Conservation (phyloP, 2,797 vertebrate genomes). For the Rhinoraja longicauda region DNA sequence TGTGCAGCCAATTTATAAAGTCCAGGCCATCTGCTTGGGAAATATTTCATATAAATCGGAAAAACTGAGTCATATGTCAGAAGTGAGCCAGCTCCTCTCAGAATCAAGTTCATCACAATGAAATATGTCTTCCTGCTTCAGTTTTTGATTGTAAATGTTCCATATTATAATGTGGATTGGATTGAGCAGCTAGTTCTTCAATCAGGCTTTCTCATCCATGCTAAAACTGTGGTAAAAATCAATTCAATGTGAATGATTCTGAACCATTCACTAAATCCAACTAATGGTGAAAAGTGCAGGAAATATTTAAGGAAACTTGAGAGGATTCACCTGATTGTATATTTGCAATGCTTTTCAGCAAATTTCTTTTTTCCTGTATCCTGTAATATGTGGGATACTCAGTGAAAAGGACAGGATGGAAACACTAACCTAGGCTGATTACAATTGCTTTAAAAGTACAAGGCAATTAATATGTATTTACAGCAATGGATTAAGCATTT, state of each 20-base stretch:
- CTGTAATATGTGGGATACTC: background rate
- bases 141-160: background rate
- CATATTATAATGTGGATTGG: background rate
- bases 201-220: background rate
- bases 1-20: background rate
- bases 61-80: background rate
- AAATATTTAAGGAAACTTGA: background rate
- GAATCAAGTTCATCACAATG: background rate
- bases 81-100: background rate
- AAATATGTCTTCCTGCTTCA: background rate
- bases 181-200: too few species aligned
- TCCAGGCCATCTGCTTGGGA: background rate
- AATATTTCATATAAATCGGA: background rate
- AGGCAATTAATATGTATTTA: background rate
- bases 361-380: background rate
- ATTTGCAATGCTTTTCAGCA: background rate
- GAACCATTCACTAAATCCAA: background rate
- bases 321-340: background rate
- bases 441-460: background rate
- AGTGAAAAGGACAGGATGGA: background rate
- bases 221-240: too few species aligned
- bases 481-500: background rate
- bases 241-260: too few species aligned
- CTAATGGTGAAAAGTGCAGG: background rate
- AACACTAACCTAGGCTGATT: background rate